A percentile compares a stretch with the other conserved stretches of the same genome.
Evolutionary conservation across 2,888 invertebrate species (phyloP).

Genomic region (Metopia argyrocephala): DNA sequence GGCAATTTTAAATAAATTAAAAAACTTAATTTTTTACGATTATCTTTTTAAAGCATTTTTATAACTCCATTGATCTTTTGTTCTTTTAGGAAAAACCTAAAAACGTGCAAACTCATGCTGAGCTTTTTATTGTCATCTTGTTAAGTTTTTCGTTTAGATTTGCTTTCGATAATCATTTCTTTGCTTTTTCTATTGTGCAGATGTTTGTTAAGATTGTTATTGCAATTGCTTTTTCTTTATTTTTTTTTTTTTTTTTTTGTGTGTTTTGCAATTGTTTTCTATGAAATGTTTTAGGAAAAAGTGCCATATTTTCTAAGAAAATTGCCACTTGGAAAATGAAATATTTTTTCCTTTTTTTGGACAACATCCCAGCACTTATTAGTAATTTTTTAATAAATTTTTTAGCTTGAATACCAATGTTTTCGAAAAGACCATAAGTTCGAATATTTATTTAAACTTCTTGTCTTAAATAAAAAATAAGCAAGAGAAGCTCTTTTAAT

Average conservation of each 20-base stretch:
- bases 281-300: conserved; percentile 1
- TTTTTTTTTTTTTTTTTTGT: conserved; percentile 13
- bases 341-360: too few relatives aligned
- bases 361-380: too few relatives aligned
- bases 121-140: conserved; percentile 40
- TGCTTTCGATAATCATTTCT: not conserved
- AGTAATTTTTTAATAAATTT: too few relatives aligned
- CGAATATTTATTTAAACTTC: too few relatives aligned
- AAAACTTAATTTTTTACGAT: not conserved
- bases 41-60: not conserved
- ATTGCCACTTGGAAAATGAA: too few relatives aligned
- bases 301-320: conserved; percentile 39
- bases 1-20: too few relatives aligned
- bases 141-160: not conserved
- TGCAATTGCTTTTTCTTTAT: not conserved
- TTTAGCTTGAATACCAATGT: too few relatives aligned
- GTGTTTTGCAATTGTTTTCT: conserved; percentile 16
- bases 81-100: conserved; percentile 15
- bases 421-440: too few relatives aligned
- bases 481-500: too few relatives aligned
- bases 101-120: conserved; percentile 61
- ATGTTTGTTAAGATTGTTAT: not conserved
- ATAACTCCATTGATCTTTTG: not conserved
- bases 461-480: too few relatives aligned
- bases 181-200: not conserved